Base-by-base conservation (phyloP, 2,113 vertebrate species). In the Pycnonotus jocosus region DNA sequence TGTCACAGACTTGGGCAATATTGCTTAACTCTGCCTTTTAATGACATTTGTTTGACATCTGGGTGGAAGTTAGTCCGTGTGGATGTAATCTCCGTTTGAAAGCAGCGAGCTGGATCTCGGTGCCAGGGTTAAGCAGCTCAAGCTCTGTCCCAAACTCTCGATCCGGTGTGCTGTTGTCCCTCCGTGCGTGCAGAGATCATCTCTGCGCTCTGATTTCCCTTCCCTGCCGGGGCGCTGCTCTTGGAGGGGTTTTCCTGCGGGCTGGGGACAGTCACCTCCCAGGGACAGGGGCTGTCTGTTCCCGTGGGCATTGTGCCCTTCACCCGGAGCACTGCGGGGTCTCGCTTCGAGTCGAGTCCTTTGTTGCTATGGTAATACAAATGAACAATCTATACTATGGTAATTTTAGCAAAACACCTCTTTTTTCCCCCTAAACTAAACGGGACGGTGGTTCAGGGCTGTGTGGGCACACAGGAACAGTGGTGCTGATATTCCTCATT, bases 301-400 rank as follows among this genome's bases (percentile, higher is more conserved):
- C 5, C 5, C 8, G 16, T 0, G 23, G 70, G 33, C 60, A 9
- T 3, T 4, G 27, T 15, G 78, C 70, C 4, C 77, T 47, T 60
- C 71, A 15, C 50, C 54, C 25, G 2, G 33, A 22, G 88, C 48
- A 1, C 57, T 6, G 66, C 11, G 22, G 58, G 82, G 79, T 66
- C 92, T 90, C 62, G 0, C 62, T 93, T 64, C 88, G 10, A 57
- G 44, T 70, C 14, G 64, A 64, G 88, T 37, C 82, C 76, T 78
- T 81, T 44, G 94, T 96, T 93, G 82, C 94, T 74, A 95, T 91
- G 93, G 90, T 21, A 83, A 96, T 94, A 92, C 68, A 88, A 81
- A 90, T 48, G 69, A 77, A 85, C 87, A 90, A 70, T 51, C 76
- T 64, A 62, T 86, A 38, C 92, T 81, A 48, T 5, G 69, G 68